Evolutionary conservation across 2,113 vertebrate species (phyloP).

Genomic region (Chaetodon auriga): DNA sequence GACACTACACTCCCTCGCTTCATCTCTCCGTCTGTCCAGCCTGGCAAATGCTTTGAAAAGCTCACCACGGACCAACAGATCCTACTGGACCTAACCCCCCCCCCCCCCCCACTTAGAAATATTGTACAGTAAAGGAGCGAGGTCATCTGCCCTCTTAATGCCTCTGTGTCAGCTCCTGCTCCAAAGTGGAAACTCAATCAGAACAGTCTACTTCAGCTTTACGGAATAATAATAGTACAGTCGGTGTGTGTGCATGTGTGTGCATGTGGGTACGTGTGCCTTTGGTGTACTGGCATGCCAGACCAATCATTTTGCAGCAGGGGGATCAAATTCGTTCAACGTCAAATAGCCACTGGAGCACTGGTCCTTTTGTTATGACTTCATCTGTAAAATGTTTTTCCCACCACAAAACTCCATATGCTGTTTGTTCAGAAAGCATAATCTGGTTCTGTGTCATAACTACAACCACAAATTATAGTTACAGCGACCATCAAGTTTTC

Average conservation of each 20-base stretch:
- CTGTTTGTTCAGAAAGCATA: slow-evolving; percentile 76
- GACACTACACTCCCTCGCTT: slow-evolving; percentile 5
- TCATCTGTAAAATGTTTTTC: slow-evolving; percentile 76
- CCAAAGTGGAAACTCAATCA: slow-evolving; percentile 78
- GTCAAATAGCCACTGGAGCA: slow-evolving; percentile 62
- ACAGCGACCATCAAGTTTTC: slow-evolving; percentile 64
- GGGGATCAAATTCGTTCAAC: slow-evolving; percentile 72
- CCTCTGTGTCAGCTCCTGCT: slow-evolving; percentile 62
- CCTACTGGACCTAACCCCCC: slow-evolving; percentile 59
- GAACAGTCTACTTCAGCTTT: slow-evolving; percentile 55
- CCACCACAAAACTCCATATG: slow-evolving; percentile 70
- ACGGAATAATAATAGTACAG: slow-evolving; percentile 71
- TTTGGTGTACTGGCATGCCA: slow-evolving; percentile 47
- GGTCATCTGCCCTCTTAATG: slow-evolving; percentile 76
- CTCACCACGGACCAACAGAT: slow-evolving; percentile 60
- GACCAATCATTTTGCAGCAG: slow-evolving; percentile 62
- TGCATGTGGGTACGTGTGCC: slow-evolving; percentile 34
- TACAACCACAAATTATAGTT: slow-evolving; percentile 78
- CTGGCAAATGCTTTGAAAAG: slow-evolving; percentile 55
- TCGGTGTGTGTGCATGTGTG: slow-evolving; percentile 36
- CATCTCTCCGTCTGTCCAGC: slow-evolving; percentile 37
- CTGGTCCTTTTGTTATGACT: slow-evolving; percentile 75
- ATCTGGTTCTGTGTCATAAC: slow-evolving; percentile 72
- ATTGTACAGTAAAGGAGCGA: slow-evolving; percentile 59
- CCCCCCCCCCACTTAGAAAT: slow-evolving; percentile 62